phyloP scores from a whole-genome alignment of 2,113 vertebrate genomes.

The Tetrax tetrax region DNA sequence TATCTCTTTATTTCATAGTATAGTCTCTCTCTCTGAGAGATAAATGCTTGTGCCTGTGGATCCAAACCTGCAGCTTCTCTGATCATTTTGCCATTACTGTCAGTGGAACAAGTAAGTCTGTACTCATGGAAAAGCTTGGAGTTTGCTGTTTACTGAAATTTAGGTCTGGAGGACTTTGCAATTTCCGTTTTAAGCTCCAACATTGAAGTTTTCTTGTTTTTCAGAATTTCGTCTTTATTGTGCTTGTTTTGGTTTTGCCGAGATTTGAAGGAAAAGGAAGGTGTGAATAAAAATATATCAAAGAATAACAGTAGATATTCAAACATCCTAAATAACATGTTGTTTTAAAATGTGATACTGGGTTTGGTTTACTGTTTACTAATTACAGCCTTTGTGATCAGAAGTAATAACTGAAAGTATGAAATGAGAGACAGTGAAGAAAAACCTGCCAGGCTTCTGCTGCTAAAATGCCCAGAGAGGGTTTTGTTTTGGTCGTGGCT shows the following conservation, averaged over 20 bases:
- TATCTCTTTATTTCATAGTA: neutral
- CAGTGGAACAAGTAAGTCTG: neutral
- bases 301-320: neutral
- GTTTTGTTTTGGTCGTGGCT: neutral
- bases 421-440: neutral
- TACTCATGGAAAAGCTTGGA: neutral
- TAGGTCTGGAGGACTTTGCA: neutral
- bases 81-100: neutral
- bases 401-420: neutral
- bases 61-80: neutral
- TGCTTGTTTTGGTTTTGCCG: neutral
- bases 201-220: neutral
- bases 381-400: neutral
- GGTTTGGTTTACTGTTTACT: neutral
- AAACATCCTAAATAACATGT: neutral
- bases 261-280: neutral
- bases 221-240: neutral
- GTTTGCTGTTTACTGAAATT: neutral
- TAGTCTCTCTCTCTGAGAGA: neutral
- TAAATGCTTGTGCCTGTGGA: neutral
- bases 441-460: neutral
- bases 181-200: neutral
- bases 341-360: neutral
- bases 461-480: neutral
- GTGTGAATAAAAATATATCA: neutral